Evolutionary conservation across 2,797 vertebrate genomes (phyloP), one percentile per base, ranked within the genome.

Genomic region (Chaetophractus vellerosus): DNA sequence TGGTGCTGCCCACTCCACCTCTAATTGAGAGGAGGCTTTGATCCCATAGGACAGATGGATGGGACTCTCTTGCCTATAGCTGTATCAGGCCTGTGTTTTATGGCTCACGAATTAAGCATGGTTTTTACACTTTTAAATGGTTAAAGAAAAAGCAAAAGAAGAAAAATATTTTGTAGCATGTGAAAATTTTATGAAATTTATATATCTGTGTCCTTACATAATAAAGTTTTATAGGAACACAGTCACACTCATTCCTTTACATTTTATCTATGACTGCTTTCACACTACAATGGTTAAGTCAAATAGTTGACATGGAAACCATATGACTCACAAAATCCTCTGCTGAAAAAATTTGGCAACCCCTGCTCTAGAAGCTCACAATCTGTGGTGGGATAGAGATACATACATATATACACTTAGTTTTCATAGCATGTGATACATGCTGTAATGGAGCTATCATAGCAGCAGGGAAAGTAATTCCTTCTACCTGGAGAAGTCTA

Each of bases 101-200:
- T 38, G 45, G 63, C 59, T 59, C 28, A 69, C 1, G 14, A 93
- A n/a, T 41, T 92, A 93, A 88, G 41, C 79, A 83, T 63, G 75
- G 16, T 36, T 90, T 92, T 89, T 52, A 23, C 12, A 10, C 71
- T 94, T 90, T 63, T 83, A 45, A 95, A 69, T 19, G 12, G 11
- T 28, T 93, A 36, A 2, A 7, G 19, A 2, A 12, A 82, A 75
- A 80, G 0, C 33, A 91, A 89, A 93, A 78, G 10, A 87, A 84
- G 74, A 85, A 61, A 96, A 64, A 55, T 10, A 75, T 31, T n/a
- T 93, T 80, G 19, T 26, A 33, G 80, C 4, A 28, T 15, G 11
- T 69, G 16, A 92, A 93, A 95, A 21, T 61, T 28, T 41, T 16
- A 57, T 55, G 52, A 84, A 86, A 94, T 95, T 78, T 36, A 68